These are phyloP conservation scores for Riptortus pedestris DNA, from an alignment of 1,140 invertebrate species.

Conservation along the genomic window DNA sequence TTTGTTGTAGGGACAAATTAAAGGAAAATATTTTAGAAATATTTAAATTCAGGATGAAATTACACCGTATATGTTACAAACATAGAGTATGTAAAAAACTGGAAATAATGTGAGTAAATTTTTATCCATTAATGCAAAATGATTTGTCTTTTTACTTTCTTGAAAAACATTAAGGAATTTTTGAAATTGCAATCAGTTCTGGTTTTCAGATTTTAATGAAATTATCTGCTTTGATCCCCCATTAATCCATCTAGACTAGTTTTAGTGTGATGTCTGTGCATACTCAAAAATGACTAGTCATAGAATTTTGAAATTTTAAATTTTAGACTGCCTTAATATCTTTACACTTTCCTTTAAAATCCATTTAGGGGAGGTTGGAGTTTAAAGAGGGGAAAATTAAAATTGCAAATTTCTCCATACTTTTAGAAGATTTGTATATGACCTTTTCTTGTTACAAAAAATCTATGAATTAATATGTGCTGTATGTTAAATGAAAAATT, in stretches of 20 bases:
- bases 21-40: slow-evolving; percentile 29
- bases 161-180: background rate
- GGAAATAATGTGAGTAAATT: slow-evolving; percentile 31
- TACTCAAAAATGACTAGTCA: too few species aligned
- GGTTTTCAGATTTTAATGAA: background rate
- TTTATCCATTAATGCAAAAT: background rate
- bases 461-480: too few species aligned
- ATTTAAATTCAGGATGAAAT: slow-evolving; percentile 30
- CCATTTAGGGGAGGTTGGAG: too few species aligned
- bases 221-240: slow-evolving; percentile 2
- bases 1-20: slow-evolving; percentile 29
- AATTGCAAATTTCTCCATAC: too few species aligned
- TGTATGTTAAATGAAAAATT: too few species aligned
- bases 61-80: slow-evolving; percentile 32
- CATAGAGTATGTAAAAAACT: slow-evolving; percentile 30
- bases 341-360: too few species aligned
- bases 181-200: background rate
- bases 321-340: too few species aligned
- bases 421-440: too few species aligned
- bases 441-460: too few species aligned
- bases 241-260: background rate
- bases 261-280: background rate
- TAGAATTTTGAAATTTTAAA: background rate
- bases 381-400: too few species aligned
- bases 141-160: background rate